phyloP scores from a whole-genome alignment of 2,797 vertebrate genomes.

The Cossypha dichroa region DNA sequence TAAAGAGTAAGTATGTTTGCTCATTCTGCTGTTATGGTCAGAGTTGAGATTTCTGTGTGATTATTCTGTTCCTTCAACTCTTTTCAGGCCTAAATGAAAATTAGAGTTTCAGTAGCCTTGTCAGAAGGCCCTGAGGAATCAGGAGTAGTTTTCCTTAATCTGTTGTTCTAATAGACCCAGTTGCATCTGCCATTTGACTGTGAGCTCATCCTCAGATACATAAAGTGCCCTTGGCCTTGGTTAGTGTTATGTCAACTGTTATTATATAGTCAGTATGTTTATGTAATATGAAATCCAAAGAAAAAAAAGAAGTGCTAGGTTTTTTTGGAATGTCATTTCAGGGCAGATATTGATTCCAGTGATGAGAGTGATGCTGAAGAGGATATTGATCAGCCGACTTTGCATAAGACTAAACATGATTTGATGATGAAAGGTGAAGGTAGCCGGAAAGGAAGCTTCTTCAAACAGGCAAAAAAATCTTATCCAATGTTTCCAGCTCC shows the following conservation, averaged over 20 bases:
- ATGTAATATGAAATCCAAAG: background rate
- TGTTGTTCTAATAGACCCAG: background rate
- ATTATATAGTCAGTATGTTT: background rate
- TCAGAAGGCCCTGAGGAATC: background rate
- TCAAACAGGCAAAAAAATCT: slow-evolving; percentile 98
- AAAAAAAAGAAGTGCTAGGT: background rate
- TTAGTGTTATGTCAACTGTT: background rate
- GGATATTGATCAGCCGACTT: slow-evolving; percentile 90
- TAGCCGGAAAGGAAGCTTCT: slow-evolving; percentile 95
- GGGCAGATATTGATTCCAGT: slow-evolving; percentile 95
- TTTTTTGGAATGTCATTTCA: slow-evolving; percentile 56
- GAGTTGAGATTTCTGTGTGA: background rate
- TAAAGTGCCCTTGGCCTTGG: background rate
- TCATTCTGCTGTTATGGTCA: background rate
- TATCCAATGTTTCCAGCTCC: slow-evolving; percentile 98
- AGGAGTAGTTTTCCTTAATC: background rate
- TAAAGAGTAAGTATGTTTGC: slow-evolving; percentile 87
- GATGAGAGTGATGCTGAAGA: slow-evolving; percentile 96
- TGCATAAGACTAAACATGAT: slow-evolving; percentile 93
- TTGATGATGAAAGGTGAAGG: slow-evolving; percentile 99
- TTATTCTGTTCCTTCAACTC: background rate
- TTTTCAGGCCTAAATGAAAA: background rate
- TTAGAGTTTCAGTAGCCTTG: background rate
- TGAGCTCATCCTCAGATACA: background rate
- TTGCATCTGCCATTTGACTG: background rate